These are phyloP conservation scores for Camponotus pennsylvanicus DNA, from an alignment of 1,140 invertebrate species.

Conservation along the genomic window DNA sequence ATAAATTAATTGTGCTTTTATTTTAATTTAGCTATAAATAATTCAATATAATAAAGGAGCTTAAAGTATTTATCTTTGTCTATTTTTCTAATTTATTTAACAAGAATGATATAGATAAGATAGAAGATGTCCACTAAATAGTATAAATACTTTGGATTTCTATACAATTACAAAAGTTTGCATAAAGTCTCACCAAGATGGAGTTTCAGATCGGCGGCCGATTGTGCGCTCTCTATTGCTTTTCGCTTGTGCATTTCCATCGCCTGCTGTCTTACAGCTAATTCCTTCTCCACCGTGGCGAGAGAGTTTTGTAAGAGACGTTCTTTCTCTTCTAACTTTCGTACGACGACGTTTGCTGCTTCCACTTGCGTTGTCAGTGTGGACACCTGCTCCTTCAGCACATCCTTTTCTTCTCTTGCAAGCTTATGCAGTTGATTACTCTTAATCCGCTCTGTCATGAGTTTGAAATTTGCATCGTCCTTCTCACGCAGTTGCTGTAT, in stretches of 20 bases:
- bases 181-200: slow-evolving; percentile 91
- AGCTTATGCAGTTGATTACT: slow-evolving; percentile 98
- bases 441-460: slow-evolving; percentile 99
- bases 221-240: slow-evolving; percentile 97
- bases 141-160: background rate
- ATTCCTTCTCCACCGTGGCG: slow-evolving; percentile 97
- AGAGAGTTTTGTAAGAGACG: slow-evolving; percentile 96
- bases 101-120: background rate
- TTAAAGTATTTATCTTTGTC: background rate
- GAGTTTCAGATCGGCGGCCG: slow-evolving; percentile 98
- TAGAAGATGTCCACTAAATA: background rate
- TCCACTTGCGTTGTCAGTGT: slow-evolving; percentile 97
- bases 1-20: background rate
- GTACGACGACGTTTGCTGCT: slow-evolving; percentile 97
- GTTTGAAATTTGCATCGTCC: slow-evolving; percentile 99
- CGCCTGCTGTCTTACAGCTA: slow-evolving; percentile 95
- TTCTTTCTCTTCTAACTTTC: slow-evolving; percentile 99
- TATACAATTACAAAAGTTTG: background rate
- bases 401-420: slow-evolving; percentile 97
- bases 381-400: slow-evolving; percentile 95
- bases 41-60: no score
- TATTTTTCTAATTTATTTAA: background rate
- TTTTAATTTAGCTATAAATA: background rate
- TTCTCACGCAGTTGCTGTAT: slow-evolving; percentile 99
- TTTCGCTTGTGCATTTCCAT: slow-evolving; percentile 99